Evolutionary conservation across 2,113 vertebrate species (phyloP).

Genomic region (Lucifuga dentata): DNA sequence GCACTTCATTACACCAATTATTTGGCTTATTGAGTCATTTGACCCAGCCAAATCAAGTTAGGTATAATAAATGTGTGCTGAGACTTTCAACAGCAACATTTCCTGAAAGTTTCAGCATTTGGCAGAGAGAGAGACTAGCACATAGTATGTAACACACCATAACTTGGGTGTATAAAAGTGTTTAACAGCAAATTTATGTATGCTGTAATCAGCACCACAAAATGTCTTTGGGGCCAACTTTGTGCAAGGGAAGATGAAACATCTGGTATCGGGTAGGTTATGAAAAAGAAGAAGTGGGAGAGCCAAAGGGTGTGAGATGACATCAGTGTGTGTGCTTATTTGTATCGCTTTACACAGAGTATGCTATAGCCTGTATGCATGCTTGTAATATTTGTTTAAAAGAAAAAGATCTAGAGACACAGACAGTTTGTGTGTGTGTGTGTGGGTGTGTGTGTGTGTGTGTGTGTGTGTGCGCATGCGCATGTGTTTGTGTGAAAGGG

Average conservation of each 20-base stretch:
- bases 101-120: conserved; percentile 12
- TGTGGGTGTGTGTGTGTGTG: conserved; percentile 24
- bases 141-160: conserved; percentile 22
- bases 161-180: conserved; percentile 47
- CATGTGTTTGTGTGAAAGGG: conserved; percentile 58
- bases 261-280: conserved; percentile 65
- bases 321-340: conserved; percentile 10
- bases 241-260: conserved; percentile 60
- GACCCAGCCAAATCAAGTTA: conserved; percentile 64
- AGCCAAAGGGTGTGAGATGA: conserved; percentile 22
- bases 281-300: conserved; percentile 23
- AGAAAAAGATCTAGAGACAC: conserved; percentile 18
- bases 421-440: conserved; percentile 8
- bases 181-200: conserved; percentile 64
- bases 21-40: conserved; percentile 72
- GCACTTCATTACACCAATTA: conserved; percentile 77
- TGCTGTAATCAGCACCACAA: conserved; percentile 65
- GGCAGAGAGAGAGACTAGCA: conserved; percentile 1
- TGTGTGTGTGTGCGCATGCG: conserved; percentile 22
- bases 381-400: conserved; percentile 8
- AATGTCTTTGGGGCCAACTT: conserved; percentile 65
- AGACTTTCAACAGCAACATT: conserved; percentile 33
- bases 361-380: conserved; percentile 9
- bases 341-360: neutral
- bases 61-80: conserved; percentile 54